Percentiles rank a stretch among this genome's conserved stretches.
Conservation (phyloP, 2,888 invertebrate species). For the Noctua pronuba region DNA sequence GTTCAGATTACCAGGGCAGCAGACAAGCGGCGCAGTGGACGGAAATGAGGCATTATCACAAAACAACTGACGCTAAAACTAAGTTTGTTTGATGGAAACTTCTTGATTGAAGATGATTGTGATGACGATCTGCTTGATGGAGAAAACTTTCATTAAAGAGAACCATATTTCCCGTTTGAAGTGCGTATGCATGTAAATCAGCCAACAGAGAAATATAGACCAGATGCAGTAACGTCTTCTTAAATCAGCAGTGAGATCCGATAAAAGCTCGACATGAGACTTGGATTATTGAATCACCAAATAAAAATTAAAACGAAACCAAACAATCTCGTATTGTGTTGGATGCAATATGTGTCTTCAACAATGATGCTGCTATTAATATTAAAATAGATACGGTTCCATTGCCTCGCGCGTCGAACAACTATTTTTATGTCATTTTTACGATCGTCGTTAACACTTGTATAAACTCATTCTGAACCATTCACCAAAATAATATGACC, state of each 20-base stretch:
- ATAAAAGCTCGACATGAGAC: background rate
- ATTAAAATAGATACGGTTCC: background rate
- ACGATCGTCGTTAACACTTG: constrained; percentile 10
- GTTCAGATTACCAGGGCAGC: constrained; percentile 10
- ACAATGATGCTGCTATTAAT: background rate
- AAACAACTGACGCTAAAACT: constrained; percentile 24
- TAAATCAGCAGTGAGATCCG: background rate
- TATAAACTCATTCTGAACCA: constrained; percentile 3
- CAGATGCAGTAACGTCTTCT: background rate
- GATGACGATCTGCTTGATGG: background rate
- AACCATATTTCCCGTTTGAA: background rate
- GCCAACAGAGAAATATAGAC: background rate
- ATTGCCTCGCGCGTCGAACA: background rate
- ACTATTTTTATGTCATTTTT: constrained; percentile 4
- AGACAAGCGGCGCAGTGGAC: constrained; percentile 21
- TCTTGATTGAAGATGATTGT: constrained; percentile 15
- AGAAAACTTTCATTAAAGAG: background rate
- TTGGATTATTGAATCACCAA: background rate
- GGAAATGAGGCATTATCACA: constrained; percentile 41
- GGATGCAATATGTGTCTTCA: background rate
- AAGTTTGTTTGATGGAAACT: constrained; percentile 20
- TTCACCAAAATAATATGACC: constrained; percentile 4
- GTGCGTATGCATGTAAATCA: background rate
- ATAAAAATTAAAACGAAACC: background rate
- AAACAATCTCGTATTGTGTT: background rate